A percentile compares a stretch with the other conserved stretches of the same genome.
Conservation (phyloP, 2,797 vertebrate genomes). For the Notolabrus celidotus region DNA sequence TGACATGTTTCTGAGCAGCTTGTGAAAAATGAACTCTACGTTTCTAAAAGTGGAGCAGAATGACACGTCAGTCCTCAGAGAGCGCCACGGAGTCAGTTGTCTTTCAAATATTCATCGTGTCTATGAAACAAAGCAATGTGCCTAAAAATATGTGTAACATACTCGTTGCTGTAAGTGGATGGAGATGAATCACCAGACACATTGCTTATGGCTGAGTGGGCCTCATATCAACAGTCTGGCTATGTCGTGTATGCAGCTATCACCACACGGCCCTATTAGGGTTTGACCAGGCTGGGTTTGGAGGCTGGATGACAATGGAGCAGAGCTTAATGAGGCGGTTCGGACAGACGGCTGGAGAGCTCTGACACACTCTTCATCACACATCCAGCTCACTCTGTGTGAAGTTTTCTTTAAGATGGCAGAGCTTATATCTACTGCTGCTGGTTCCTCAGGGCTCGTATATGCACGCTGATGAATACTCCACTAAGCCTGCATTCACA, state of each 20-base stretch:
- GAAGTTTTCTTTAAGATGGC: not conserved
- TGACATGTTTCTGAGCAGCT: slow-evolving; percentile 45
- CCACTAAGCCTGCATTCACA: too few relatives aligned
- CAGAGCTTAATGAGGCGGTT: slow-evolving; percentile 5
- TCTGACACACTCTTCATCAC: not conserved
- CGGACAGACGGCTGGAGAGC: slow-evolving; percentile 23
- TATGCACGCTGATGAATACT: too few relatives aligned
- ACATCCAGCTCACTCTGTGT: not conserved
- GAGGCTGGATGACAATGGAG: slow-evolving; percentile 9
- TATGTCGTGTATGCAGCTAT: slow-evolving; percentile 38
- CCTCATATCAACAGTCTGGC: slow-evolving; percentile 49
- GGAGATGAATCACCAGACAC: slow-evolving; percentile 47
- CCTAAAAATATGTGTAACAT: slow-evolving; percentile 36
- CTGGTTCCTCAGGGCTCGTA: too few relatives aligned
- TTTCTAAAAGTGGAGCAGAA: slow-evolving; percentile 53
- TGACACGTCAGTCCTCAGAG: slow-evolving; percentile 19
- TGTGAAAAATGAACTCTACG: slow-evolving; percentile 50
- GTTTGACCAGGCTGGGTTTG: slow-evolving; percentile 2
- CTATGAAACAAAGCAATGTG: slow-evolving; percentile 25
- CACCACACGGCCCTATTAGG: slow-evolving; percentile 40
- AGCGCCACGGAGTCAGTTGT: slow-evolving; percentile 42
- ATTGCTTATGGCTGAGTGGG: slow-evolving; percentile 37
- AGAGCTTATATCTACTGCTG: not conserved
- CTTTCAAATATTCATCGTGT: slow-evolving; percentile 46
- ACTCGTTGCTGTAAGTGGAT: slow-evolving; percentile 31